Percentiles rank a stretch among this genome's conserved stretches.
phyloP scores from a whole-genome alignment of 2,888 invertebrate genomes.

The Cephus runcator region DNA sequence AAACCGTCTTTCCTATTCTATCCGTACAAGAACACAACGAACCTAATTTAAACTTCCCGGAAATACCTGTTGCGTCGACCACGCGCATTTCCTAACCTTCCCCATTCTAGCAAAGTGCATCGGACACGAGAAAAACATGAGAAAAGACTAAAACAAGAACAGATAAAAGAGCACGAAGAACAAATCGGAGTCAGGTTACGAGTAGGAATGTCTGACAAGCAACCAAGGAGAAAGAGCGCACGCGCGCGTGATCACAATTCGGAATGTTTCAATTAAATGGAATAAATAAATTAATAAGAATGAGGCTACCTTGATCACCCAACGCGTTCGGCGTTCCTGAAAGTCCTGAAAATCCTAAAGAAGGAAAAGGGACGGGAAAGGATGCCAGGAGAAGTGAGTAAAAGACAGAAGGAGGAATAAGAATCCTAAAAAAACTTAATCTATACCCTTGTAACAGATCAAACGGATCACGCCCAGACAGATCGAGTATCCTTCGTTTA shows the following conservation, averaged over 20 bases:
- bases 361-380: slow-evolving; percentile 10
- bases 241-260: background rate
- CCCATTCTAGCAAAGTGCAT: slow-evolving; percentile 14
- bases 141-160: slow-evolving; percentile 19
- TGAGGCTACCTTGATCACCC: slow-evolving; percentile 30
- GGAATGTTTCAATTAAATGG: background rate
- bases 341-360: slow-evolving; percentile 28
- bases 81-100: slow-evolving; percentile 29
- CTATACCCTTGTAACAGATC: background rate
- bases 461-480: background rate
- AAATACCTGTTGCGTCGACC: slow-evolving; percentile 20
- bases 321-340: slow-evolving; percentile 21
- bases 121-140: slow-evolving; percentile 16
- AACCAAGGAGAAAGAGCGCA: background rate
- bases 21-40: slow-evolving; percentile 3
- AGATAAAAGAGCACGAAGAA: background rate
- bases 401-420: slow-evolving; percentile 7
- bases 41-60: slow-evolving; percentile 32
- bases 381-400: slow-evolving; percentile 1
- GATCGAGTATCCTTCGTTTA: background rate
- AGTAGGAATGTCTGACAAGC: background rate
- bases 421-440: background rate
- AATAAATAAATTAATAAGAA: background rate
- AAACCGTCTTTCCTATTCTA: background rate
- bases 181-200: background rate